Conservation (phyloP, 2,797 vertebrate species). For the Tachyglossus aculeatus region DNA sequence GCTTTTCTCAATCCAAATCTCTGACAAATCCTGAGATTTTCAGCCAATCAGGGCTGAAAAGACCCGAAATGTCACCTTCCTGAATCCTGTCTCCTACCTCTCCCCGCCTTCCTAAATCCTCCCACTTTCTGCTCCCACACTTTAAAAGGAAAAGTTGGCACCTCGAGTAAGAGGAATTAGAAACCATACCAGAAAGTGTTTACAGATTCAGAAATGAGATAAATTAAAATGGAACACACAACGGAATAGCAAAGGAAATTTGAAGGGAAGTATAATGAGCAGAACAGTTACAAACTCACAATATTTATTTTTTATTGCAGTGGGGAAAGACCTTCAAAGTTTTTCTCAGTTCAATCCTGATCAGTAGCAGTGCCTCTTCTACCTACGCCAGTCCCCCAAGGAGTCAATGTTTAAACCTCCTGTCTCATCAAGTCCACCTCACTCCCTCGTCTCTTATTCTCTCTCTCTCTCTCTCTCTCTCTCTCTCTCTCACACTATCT, state of each 20-base stretch:
- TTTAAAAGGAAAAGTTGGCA: no score
- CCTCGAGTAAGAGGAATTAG: not conserved
- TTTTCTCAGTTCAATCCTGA: not conserved
- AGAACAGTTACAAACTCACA: not conserved
- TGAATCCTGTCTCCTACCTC: no score
- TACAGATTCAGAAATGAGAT: slow-evolving; percentile 25
- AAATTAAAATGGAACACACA: not conserved
- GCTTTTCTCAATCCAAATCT: no score
- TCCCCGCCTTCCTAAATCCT: no score
- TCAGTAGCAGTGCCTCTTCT: slow-evolving; percentile 31
- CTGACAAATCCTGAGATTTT: no score
- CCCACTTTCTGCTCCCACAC: no score
- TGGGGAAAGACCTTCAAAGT: not conserved
- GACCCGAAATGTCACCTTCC: no score
- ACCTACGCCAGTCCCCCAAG: slow-evolving; percentile 20
- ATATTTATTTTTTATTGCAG: not conserved
- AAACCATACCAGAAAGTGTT: slow-evolving; percentile 11
- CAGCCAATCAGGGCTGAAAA: no score
- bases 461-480: slow-evolving; percentile 62
- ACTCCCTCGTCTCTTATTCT: no score
- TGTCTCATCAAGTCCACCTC: not conserved
- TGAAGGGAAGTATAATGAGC: no score
- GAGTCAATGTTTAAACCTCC: not conserved
- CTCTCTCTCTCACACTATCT: slow-evolving; percentile 63
- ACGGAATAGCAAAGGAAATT: not conserved